phyloP scores from a whole-genome alignment of 2,888 invertebrate genomes.

The Opisthograptis luteolata region DNA sequence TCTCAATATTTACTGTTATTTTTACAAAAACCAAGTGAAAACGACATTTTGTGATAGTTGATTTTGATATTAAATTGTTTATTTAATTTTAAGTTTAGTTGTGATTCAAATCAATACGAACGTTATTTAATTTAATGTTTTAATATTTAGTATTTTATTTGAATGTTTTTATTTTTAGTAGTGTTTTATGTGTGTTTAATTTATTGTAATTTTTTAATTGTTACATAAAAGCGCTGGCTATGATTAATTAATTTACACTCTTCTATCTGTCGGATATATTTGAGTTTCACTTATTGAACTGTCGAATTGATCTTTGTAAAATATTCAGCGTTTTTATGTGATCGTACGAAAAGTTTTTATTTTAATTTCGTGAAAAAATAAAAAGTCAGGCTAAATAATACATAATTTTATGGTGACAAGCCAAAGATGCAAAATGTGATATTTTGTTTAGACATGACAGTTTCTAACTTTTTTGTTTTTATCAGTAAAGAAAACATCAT shows the following conservation, averaged over 20 bases:
- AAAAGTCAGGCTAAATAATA: conserved; percentile 5
- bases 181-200: background rate
- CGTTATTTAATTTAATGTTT: too few relatives aligned
- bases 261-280: conserved; percentile 22
- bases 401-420: conserved; percentile 33
- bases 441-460: conserved; percentile 37
- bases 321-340: conserved; percentile 33
- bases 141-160: background rate
- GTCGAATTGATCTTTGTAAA: conserved; percentile 28
- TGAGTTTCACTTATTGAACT: conserved; percentile 28
- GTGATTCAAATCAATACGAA: too few relatives aligned
- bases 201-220: conserved; percentile 7
- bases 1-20: too few relatives aligned
- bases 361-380: background rate
- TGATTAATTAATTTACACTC: conserved; percentile 9
- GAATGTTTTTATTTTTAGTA: too few relatives aligned
- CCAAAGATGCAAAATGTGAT: conserved; percentile 42
- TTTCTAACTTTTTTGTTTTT: conserved; percentile 21
- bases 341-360: conserved; percentile 10
- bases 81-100: background rate
- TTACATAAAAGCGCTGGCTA: conserved; percentile 23
- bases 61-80: background rate
- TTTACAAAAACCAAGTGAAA: too few relatives aligned
- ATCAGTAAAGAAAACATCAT: background rate
- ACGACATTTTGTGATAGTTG: too few relatives aligned